These are phyloP conservation scores for Campoletis sonorensis DNA, from an alignment of 1,140 invertebrate genomes.

Conservation along the genomic window DNA sequence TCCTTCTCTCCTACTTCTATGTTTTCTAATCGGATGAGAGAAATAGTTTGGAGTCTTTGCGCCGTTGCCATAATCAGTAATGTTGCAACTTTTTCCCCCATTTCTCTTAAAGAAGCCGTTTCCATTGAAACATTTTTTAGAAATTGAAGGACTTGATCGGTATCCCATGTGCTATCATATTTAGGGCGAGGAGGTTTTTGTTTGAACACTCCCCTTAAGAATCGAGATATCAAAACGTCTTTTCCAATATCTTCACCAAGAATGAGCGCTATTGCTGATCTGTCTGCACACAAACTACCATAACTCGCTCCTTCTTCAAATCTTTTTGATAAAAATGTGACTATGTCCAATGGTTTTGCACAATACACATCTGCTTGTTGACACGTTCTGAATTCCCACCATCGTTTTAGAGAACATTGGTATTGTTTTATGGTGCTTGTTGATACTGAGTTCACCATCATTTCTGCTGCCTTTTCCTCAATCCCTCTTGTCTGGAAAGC, in stretches of 20 bases:
- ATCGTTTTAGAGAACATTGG: background rate
- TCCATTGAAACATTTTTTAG: slow-evolving; percentile 6
- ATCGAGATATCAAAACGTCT: background rate
- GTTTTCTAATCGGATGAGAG: too few relatives aligned
- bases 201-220: slow-evolving; percentile 40
- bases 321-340: background rate
- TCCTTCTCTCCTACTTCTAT: too few relatives aligned
- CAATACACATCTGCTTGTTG: background rate
- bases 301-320: slow-evolving; percentile 35
- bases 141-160: slow-evolving; percentile 11
- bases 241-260: background rate
- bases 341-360: background rate
- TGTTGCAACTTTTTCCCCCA: background rate
- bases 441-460: slow-evolving; percentile 19
- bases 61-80: too few relatives aligned
- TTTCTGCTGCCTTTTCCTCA: background rate
- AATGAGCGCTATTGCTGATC: slow-evolving; percentile 39
- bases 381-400: background rate
- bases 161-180: slow-evolving; percentile 33
- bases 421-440: background rate
- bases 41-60: too few relatives aligned
- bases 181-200: slow-evolving; percentile 27
- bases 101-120: background rate
- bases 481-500: slow-evolving; percentile 26
- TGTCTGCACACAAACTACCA: slow-evolving; percentile 16